Base-by-base conservation (phyloP, 2,797 vertebrate genomes). In the Anas bernieri region DNA sequence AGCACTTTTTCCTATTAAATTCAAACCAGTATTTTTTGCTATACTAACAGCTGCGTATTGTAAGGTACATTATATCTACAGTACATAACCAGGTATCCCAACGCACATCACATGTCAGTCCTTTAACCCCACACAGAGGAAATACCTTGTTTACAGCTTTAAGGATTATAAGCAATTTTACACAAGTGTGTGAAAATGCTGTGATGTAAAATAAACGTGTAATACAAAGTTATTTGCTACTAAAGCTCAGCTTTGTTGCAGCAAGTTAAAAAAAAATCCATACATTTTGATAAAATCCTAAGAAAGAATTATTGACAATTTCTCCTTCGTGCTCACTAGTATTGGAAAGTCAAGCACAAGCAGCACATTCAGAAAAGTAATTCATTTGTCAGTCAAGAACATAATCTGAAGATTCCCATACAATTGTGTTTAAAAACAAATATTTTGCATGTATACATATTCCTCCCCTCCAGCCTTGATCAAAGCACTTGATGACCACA, bases 171-270 rank as follows among this genome's bases (percentile, higher is more conserved):
- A 83, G 23, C 17, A 70, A 11, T 61, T 72, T 43, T 61, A 48
- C 6, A 30, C 3, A 50, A 83, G 10, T 7, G 18, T 59, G 9
- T 86, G 17, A 68, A 68, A 56, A 55, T 3, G 7, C 2, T 7
- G 12, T 18, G 5, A 14, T n/a, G 7, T 37, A 45, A 82, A 92
- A 37, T 3, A 8, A 77, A 55, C 14, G 3, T 5, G 3, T 31
- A 1, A 1, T 1, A 66, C 6, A 1, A 54, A 62, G 17, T 10
- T 11, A 43, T 13, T 30, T 0, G 0, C 28, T 83, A 20, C 35
- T 20, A 37, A 2, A 14, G 31, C 4, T 73, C 43, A 50, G 35
- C 5, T 76, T 83, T 43, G n/a, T 15, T 79, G 17, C 25, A 84
- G 25, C 4, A 78, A 63, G 6, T 31, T 11, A 17, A 78, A 76